Conservation (phyloP, 2,888 invertebrate species). For the Hofmannophila pseudospretella region DNA sequence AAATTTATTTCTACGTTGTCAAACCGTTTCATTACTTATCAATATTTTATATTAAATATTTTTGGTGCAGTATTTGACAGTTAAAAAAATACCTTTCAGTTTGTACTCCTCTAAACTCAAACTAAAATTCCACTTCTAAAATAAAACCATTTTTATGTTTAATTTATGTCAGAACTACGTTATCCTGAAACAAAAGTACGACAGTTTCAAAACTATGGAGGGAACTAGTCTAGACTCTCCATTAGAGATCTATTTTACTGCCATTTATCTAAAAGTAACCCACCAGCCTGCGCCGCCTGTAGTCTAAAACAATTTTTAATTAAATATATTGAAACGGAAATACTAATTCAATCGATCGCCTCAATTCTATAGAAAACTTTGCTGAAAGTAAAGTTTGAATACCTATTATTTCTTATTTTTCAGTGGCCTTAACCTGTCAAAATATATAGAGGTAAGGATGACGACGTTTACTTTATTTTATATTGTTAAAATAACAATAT, state of each 20-base stretch:
- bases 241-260: constrained; percentile 20
- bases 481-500: no score
- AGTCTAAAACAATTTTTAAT: constrained; percentile 37
- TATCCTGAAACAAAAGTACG: not conserved
- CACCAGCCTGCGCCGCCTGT: not conserved
- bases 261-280: constrained; percentile 25
- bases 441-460: not conserved
- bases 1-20: no score
- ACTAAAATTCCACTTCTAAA: no score
- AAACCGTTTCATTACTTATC: no score
- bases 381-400: constrained; percentile 63
- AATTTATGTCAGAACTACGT: no score
- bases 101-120: no score
- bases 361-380: constrained; percentile 40
- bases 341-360: constrained; percentile 48
- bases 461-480: no score
- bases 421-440: constrained; percentile 24
- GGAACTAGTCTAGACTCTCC: constrained; percentile 21
- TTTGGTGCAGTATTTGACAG: no score
- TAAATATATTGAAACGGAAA: constrained; percentile 47
- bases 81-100: no score
- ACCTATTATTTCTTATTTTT: constrained; percentile 47
- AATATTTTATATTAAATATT: no score
- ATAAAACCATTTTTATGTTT: no score
- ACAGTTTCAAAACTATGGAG: constrained; percentile 2